Conservation (phyloP, 2,797 vertebrate species). For the Sebastolobus altivelis region DNA sequence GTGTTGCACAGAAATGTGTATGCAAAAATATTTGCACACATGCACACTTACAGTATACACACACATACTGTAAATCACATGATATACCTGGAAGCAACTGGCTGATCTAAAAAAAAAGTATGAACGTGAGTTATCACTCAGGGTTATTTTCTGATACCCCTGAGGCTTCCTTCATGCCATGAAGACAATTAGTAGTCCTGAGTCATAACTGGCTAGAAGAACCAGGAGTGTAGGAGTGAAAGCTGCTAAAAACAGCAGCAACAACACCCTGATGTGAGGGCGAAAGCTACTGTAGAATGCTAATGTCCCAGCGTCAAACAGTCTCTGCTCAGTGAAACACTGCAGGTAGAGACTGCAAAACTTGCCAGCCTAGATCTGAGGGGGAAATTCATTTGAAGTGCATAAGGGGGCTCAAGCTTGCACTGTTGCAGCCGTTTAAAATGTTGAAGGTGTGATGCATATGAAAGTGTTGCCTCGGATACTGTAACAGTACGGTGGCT, state of each 20-base stretch:
- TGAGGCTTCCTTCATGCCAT: constrained; percentile 64
- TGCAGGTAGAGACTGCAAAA: constrained; percentile 39
- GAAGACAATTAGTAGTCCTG: constrained; percentile 79
- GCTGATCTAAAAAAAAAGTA: constrained; percentile 37
- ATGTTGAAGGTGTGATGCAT: constrained; percentile 16
- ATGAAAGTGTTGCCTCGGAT: constrained; percentile 45
- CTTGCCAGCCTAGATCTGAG: constrained; percentile 9
- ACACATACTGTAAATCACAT: constrained; percentile 33
- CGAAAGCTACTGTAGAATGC: constrained; percentile 68
- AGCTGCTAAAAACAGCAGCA: constrained; percentile 77
- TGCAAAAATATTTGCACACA: not conserved
- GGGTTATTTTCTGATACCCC: constrained; percentile 73
- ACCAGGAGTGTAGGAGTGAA: constrained; percentile 76
- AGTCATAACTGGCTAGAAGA: constrained; percentile 75
- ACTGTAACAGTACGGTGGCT: constrained; percentile 42
- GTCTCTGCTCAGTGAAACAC: constrained; percentile 40
- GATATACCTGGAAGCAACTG: constrained; percentile 34
- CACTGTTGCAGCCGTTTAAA: constrained; percentile 13
- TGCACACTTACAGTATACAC: constrained; percentile 5
- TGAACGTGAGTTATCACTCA: constrained; percentile 65
- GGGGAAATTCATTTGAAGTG: constrained; percentile 48
- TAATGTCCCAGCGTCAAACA: constrained; percentile 52
- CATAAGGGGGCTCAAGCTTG: constrained; percentile 20
- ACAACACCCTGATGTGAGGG: constrained; percentile 73
- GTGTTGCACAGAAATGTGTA: not conserved